Evolutionary conservation across 2,113 vertebrate genomes (phyloP), one percentile per base, ranked within the genome.

Genomic region (Agapornis roseicollis): DNA sequence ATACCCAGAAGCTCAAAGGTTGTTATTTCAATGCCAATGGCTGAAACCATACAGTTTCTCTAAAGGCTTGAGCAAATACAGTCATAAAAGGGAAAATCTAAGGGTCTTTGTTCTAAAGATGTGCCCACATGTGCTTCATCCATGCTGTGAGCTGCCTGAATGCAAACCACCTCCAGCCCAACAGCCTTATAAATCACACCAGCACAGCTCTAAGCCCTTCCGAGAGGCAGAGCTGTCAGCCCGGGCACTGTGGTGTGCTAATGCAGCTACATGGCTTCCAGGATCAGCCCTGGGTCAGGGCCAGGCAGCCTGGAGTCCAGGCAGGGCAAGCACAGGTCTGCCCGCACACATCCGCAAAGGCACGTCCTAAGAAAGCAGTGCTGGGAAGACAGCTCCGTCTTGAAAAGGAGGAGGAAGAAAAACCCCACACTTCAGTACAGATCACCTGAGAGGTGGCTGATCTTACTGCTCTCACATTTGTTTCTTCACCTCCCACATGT

Each of bases 401-500:
- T 39, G 81, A 50, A 71, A 91, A 70, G 68, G 11, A 44, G 8
- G 1, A 17, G 5, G 3, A 20, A 35, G 15, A 47, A 63, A 49
- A 70, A 2, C 3, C 29, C 70, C 71, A 69, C 41, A 79, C 89
- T 79, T 85, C 7, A 42, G 58, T 96, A 80, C 50, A 69, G 61
- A 94, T 88, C 95, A 96, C 88, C 96, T 95, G 95, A 96, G 94
- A 81, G 35, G 76, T 42, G 78, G 95, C 92, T 95, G 61, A 90
- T 94, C 76, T 70, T 25, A 31, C 88, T 88, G 84, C 93, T 93
- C 96, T 96, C 97, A 93, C 97, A 52, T 94, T 50, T 5, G 5
- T 89, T 96, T 96, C 94, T 97, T 96, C 94, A 53, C 96, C 74
- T 50, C 95, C 98, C 97, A 97, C 97, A 37, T 18, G 4, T 39